Base-by-base conservation (phyloP, 2,888 invertebrate genomes). In the Polydrusus cervinus region DNA sequence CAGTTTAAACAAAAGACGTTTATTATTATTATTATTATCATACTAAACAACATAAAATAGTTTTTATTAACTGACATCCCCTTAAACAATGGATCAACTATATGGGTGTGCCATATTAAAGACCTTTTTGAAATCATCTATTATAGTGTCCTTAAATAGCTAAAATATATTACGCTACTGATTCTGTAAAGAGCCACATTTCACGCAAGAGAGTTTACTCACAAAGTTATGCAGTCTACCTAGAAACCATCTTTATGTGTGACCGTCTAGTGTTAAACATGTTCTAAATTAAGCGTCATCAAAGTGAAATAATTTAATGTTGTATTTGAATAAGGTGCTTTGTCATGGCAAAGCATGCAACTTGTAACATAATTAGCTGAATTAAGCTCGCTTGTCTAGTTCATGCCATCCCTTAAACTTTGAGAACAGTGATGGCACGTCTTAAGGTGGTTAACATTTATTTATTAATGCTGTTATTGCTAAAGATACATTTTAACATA, bases 351-450 rank as follows among this genome's bases (percentile, higher is more conserved):
- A 51, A 34, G 45, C 45, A 20, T 68, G 74, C 47, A 68, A 73
- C 74, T 74, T 65, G 70, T 70, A 66, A 66, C 68, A 53, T 74
- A 62, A 74, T 74, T 74, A 60, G 55, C 40, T 51, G 70, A 70
- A 75, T 75, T 75, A 65, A 66, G 51, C 66, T 18, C 14, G 53
- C 55, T 68, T 73, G 14, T 67, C 61, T 60, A 57, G 25, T 55
- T 60, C 38, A 0, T 38, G 38, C 10, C 38, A 38, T 38, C 38
- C 11, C 30, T 38, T 38, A 38, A 38, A 60, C 57, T 38, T 30
- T 38, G 7, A 38, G 38, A 18, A 9, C 38, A 16, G 38, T 9
- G 25, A 57, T 8, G 57, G 57, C 25, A 8, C 14, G 34, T 34
- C 13, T 11, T 16, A 6, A 25, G 5, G 25, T 49, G 8, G 7